Percentiles rank a stretch among this genome's conserved stretches.
Evolutionary conservation across 1,140 invertebrate genomes (phyloP).

Genomic region (Plectrocnemia conspersa): DNA sequence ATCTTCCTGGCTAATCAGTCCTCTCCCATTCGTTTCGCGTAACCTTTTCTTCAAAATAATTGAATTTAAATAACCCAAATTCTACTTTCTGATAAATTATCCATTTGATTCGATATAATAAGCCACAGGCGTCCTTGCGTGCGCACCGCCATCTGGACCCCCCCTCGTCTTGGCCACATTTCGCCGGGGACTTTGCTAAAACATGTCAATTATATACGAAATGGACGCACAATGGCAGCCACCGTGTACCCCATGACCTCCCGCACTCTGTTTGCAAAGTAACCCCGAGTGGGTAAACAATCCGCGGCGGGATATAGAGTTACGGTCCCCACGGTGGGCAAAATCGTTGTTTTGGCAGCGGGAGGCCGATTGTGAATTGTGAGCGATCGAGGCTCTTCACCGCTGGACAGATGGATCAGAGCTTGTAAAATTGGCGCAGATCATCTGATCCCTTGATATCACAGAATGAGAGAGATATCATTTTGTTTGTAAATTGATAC

Average conservation of each 20-base stretch:
- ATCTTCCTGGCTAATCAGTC: too few species aligned
- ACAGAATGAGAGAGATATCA: too few species aligned
- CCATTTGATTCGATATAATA: too few species aligned
- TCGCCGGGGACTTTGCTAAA: slow-evolving; percentile 19
- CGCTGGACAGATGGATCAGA: neutral
- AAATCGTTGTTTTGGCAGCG: neutral
- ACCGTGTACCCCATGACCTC: slow-evolving; percentile 17
- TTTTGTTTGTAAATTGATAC: too few species aligned
- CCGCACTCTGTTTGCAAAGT: slow-evolving; percentile 21
- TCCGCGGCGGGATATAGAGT: slow-evolving; percentile 8
- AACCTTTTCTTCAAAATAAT: too few species aligned
- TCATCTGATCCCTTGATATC: neutral
- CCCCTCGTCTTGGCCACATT: slow-evolving; percentile 11
- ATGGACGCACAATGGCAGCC: slow-evolving; percentile 19
- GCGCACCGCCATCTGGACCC: slow-evolving; percentile 17
- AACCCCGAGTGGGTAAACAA: slow-evolving; percentile 19
- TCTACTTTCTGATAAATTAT: too few species aligned
- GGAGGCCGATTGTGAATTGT: slow-evolving; percentile 13
- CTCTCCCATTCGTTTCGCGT: too few species aligned
- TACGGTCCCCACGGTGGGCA: neutral
- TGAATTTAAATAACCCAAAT: too few species aligned
- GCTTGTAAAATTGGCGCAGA: neutral
- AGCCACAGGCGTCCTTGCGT: slow-evolving; percentile 13
- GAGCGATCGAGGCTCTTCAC: slow-evolving; percentile 10
- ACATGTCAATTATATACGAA: slow-evolving; percentile 22